A percentile compares a stretch with the other conserved stretches of the same genome.
These are phyloP conservation scores for Trachythela sp. DNA, from an alignment of 64 coral and sea anemone genomes.

Conservation along the genomic window DNA sequence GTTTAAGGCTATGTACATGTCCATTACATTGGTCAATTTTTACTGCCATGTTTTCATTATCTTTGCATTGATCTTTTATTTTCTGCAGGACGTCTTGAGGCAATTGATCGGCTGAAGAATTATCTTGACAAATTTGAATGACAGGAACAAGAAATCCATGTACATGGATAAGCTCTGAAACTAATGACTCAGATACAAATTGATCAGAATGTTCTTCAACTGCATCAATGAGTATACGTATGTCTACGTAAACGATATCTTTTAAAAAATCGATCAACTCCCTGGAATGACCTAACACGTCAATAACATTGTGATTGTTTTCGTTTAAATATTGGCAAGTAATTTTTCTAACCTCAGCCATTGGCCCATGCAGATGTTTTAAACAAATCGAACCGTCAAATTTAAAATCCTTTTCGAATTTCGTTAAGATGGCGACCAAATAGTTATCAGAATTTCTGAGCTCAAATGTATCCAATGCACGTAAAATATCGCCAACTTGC, in stretches of 20 bases:
- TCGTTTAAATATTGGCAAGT: not conserved
- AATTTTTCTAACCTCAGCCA: not conserved
- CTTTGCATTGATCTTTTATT: not conserved
- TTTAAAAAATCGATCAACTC: constrained; percentile 58
- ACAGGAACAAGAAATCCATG: constrained; percentile 66
- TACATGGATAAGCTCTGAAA: constrained; percentile 84
- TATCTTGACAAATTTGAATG: not conserved
- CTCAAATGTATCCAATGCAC: not conserved
- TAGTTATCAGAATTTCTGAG: not conserved
- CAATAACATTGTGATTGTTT: not conserved
- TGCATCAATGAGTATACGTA: constrained; percentile 66
- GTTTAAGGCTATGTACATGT: constrained; percentile 72
- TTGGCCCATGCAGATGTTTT: not conserved
- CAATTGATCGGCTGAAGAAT: not conserved
- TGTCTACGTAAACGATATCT: constrained; percentile 70
- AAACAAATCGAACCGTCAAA: not conserved
- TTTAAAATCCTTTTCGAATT: not conserved
- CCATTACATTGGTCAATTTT: constrained; percentile 61
- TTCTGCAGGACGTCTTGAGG: not conserved
- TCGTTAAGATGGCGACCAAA: not conserved
- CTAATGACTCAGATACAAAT: constrained; percentile 63
- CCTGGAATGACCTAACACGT: constrained; percentile 33
- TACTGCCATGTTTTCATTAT: constrained; percentile 54
- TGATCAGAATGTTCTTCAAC: constrained; percentile 96
- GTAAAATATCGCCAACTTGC: not conserved